phyloP scores from a whole-genome alignment of 1,140 invertebrate species.

The Macrostomum lignano region DNA sequence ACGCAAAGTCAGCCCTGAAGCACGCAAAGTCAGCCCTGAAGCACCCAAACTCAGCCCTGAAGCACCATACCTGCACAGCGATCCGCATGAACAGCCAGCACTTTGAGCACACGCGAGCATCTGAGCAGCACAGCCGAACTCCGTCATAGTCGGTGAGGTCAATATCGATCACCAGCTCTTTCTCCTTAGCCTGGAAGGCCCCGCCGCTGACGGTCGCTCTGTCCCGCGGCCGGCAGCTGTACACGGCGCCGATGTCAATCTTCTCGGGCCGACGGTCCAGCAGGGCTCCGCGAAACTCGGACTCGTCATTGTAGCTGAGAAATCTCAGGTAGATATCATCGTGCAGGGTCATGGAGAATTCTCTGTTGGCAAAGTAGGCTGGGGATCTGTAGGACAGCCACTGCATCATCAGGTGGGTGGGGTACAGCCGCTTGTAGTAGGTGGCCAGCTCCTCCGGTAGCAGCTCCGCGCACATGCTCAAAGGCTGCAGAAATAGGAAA shows the following conservation, averaged over 20 bases:
- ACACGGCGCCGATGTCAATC: slow-evolving; percentile 85
- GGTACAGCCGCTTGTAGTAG: too few relatives aligned
- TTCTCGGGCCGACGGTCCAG: slow-evolving; percentile 50
- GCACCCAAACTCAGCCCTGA: too few relatives aligned
- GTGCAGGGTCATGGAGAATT: slow-evolving; percentile 75
- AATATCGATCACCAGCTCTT: slow-evolving; percentile 93
- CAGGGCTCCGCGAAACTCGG: slow-evolving; percentile 51
- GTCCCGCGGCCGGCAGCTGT: slow-evolving; percentile 36
- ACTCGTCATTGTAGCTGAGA: slow-evolving; percentile 48
- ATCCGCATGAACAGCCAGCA: slow-evolving; percentile 92
- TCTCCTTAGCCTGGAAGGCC: slow-evolving; percentile 32
- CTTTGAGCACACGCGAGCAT: slow-evolving; percentile 50
- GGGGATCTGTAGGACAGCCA: too few relatives aligned
- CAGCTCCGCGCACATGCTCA: too few relatives aligned
- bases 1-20: too few relatives aligned
- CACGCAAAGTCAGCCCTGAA: too few relatives aligned
- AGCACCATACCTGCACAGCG: too few relatives aligned
- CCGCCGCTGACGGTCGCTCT: slow-evolving; percentile 31
- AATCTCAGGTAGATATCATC: slow-evolving; percentile 78
- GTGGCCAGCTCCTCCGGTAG: too few relatives aligned
- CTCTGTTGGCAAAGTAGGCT: too few relatives aligned
- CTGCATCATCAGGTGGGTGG: too few relatives aligned
- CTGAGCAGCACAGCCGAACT: slow-evolving; percentile 45
- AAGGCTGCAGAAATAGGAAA: too few relatives aligned
- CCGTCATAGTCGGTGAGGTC: slow-evolving; percentile 99